Conservation (phyloP, 2,888 invertebrate genomes). For the Luperina testacea region DNA sequence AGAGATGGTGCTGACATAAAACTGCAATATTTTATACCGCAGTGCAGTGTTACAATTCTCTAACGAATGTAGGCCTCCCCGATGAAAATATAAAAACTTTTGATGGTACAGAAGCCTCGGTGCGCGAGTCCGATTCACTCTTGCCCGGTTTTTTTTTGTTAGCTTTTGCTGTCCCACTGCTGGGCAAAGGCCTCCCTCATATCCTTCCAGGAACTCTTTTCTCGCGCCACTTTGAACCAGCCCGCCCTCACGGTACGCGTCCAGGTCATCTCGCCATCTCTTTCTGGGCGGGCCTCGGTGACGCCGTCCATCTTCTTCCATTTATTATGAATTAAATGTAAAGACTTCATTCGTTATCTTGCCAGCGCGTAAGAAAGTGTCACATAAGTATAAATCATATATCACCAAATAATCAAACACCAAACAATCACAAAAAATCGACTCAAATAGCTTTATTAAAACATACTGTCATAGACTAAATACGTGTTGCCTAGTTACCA, state of each 20-base stretch:
- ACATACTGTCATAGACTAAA: too few species aligned
- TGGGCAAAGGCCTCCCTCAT: not conserved
- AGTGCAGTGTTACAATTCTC: too few species aligned
- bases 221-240: not conserved
- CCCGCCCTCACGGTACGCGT: not conserved
- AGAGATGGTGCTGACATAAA: too few species aligned
- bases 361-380: not conserved
- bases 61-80: too few species aligned
- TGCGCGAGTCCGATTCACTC: too few species aligned
- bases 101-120: too few species aligned
- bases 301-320: not conserved
- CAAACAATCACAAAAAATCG: not conserved
- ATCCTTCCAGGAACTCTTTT: not conserved
- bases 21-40: too few species aligned
- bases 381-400: not conserved
- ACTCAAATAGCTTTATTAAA: conserved; percentile 45
- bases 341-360: not conserved
- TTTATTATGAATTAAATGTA: not conserved
- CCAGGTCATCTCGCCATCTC: not conserved
- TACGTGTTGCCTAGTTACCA: too few species aligned
- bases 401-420: not conserved
- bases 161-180: not conserved
- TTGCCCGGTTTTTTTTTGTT: not conserved
- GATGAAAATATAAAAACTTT: too few species aligned
- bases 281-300: not conserved